These are phyloP conservation scores for Gastrophryne carolinensis DNA, from an alignment of 2,797 vertebrate species.

Conservation along the genomic window DNA sequence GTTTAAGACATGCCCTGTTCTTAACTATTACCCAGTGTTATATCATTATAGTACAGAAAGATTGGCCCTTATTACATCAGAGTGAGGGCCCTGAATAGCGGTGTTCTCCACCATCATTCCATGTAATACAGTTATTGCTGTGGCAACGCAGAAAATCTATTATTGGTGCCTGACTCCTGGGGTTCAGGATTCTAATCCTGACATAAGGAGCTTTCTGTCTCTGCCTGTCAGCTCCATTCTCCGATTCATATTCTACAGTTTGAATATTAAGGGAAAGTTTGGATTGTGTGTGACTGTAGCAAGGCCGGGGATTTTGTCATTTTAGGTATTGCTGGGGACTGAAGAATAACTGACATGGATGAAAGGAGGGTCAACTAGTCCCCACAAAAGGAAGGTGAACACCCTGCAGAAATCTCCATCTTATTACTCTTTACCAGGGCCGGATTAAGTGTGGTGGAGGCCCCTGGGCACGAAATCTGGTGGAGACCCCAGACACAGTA, in stretches of 20 bases:
- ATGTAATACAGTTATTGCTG: slow-evolving; percentile 2
- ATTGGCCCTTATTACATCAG: neutral
- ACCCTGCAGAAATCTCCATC: too few species aligned
- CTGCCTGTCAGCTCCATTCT: slow-evolving; percentile 7
- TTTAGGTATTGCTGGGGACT: slow-evolving; percentile 5
- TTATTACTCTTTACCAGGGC: too few species aligned
- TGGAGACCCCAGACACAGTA: too few species aligned
- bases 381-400: too few species aligned
- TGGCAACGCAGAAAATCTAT: neutral
- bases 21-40: neutral
- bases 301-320: neutral
- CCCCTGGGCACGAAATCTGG: too few species aligned
- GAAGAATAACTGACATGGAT: too few species aligned
- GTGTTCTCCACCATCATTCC: neutral
- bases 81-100: neutral
- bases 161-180: slow-evolving; percentile 1
- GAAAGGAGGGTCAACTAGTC: too few species aligned
- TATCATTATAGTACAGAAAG: neutral
- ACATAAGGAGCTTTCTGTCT: slow-evolving; percentile 4
- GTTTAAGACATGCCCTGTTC: too few species aligned
- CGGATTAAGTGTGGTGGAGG: too few species aligned
- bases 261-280: slow-evolving; percentile 14
- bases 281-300: neutral
- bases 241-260: slow-evolving; percentile 13
- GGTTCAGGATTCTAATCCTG: slow-evolving; percentile 5